Percentiles rank a stretch among this genome's conserved stretches.
These are phyloP conservation scores for Archips crataeganus DNA, from an alignment of 2,888 invertebrate genomes.

Conservation along the genomic window DNA sequence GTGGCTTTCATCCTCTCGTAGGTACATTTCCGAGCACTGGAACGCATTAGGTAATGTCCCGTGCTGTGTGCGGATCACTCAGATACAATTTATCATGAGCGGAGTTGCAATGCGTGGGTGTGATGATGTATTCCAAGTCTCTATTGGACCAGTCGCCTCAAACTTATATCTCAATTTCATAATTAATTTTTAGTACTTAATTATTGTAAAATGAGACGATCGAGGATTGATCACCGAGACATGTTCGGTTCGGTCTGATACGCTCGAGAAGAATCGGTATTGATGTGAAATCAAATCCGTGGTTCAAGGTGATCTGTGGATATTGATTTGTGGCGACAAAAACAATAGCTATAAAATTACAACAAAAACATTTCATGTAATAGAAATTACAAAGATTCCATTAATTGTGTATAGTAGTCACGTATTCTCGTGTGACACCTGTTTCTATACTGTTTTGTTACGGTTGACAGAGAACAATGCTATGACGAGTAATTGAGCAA, in stretches of 20 bases:
- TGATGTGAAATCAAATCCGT: conserved; percentile 74
- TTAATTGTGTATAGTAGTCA: conserved; percentile 67
- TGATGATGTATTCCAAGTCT: conserved; percentile 28
- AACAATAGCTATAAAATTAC: conserved; percentile 52
- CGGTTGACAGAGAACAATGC: conserved; percentile 79
- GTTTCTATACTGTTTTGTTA: conserved; percentile 68
- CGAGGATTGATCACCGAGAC: conserved; percentile 74
- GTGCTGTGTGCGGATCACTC: conserved; percentile 41
- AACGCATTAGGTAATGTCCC: conserved; percentile 44
- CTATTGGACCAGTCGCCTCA: conserved; percentile 44
- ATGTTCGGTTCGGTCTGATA: conserved; percentile 76
- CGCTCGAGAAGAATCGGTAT: conserved; percentile 74
- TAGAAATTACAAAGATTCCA: conserved; percentile 45
- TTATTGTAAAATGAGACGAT: conserved; percentile 68
- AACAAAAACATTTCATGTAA: conserved; percentile 36
- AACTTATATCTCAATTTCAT: conserved; percentile 66
- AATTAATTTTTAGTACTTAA: conserved; percentile 58
- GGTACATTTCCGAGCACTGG: conserved; percentile 41
- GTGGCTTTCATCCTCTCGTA: neutral
- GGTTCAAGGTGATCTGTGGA: conserved; percentile 72
- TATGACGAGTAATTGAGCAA: conserved; percentile 73
- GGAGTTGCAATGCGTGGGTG: conserved; percentile 52
- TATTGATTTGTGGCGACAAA: conserved; percentile 65
- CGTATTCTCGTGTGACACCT: conserved; percentile 72
- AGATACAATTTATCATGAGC: conserved; percentile 55